Evolutionary conservation across 2,797 vertebrate genomes (phyloP), one percentile per base, ranked within the genome.

Genomic region (Arctocebus calabarensis): DNA sequence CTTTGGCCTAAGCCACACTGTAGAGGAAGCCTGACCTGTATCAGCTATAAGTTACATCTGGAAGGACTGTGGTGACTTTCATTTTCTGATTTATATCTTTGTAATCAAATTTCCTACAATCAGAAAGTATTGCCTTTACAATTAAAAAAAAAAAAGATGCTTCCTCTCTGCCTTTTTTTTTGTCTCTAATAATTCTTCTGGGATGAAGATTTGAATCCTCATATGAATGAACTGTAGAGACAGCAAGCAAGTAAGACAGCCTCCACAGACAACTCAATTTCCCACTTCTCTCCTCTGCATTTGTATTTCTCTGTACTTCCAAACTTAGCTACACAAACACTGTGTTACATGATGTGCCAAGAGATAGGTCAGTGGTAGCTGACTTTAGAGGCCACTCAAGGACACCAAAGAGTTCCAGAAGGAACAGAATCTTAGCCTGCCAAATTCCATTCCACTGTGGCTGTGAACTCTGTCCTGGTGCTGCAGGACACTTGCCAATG

Each of bases 301-400:
- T 43, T 23, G 43, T 48, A 14, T 59, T 34, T 29, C 43, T 37
- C 32, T 48, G 7, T 22, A 12, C 68, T 22, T 81, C 23, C 55
- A 40, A 64, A 71, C 17, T 43, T 6, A 22, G 52, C 48, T 23
- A 66, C 45, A 25, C 22, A 37, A 34, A 27, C 61, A 37, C 8
- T 1, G 1, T 2, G 34, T 40, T 1, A 52, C 5, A 2, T 1
- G 34, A n/a, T 0, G 9, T 16, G 8, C 17, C 2, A 14, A 37
- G 61, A 37, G 59, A 74, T 37, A 19, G 45, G n/a, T 29, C 4
- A 22, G 22, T 34, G 22, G 0, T 17, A 66, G 77, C 32, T n/a
- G 4, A 52, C 40, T 17, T n/a, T 23, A 61, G 43, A 7, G 32
- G 66, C 74, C 64, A 52, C 5, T 11, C 22, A 45, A 45, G 43